Evolutionary conservation across 2,113 vertebrate species (phyloP).

Genomic region (Lophochroa leadbeateri): DNA sequence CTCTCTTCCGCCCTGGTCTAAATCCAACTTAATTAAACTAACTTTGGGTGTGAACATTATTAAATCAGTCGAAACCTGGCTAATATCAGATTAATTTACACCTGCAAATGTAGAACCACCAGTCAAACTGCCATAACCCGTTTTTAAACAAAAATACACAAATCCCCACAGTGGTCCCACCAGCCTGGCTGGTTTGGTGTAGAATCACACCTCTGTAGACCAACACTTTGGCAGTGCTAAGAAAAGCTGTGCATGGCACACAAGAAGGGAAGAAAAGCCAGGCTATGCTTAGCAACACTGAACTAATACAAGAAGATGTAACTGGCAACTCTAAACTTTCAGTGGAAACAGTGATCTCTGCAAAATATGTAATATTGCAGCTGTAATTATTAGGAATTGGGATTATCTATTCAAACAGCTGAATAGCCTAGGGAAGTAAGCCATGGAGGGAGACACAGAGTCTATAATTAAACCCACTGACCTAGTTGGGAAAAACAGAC

Average conservation of each 20-base stretch:
- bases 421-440: constrained; percentile 29
- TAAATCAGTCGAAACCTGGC: constrained; percentile 24
- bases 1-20: neutral
- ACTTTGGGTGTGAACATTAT: constrained; percentile 21
- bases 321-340: neutral
- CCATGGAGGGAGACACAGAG: neutral
- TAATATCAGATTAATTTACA: constrained; percentile 33
- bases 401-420: constrained; percentile 46
- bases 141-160: neutral
- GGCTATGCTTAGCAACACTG: neutral
- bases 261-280: neutral
- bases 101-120: neutral
- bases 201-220: neutral
- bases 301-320: neutral
- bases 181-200: neutral
- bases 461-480: constrained; percentile 38
- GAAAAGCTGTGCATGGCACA: neutral
- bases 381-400: constrained; percentile 46
- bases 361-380: constrained; percentile 13
- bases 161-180: neutral
- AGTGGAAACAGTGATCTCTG: neutral
- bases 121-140: neutral
- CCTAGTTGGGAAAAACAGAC: constrained; percentile 23
- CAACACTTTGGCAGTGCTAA: neutral
- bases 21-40: constrained; percentile 56